A percentile compares a stretch with the other conserved stretches of the same genome.
Evolutionary conservation across 2,797 vertebrate genomes (phyloP).

Genomic region (Miichthys miiuy): DNA sequence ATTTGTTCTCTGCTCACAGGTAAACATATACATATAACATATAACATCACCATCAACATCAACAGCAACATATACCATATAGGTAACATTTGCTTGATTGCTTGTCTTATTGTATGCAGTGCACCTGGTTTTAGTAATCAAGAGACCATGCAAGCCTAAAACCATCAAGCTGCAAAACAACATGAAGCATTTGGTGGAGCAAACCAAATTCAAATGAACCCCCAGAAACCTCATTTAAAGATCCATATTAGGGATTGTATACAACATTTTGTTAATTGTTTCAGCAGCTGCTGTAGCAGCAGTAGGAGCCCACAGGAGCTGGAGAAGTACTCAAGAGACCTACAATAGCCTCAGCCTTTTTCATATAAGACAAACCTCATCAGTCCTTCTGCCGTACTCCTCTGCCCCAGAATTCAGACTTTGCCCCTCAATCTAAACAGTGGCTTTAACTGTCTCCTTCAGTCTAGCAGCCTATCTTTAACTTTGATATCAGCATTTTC

Average conservation of each 20-base stretch:
- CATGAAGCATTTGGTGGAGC: constrained; percentile 65
- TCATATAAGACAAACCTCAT: constrained; percentile 17
- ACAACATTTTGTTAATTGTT: constrained; percentile 76
- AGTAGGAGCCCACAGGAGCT: constrained; percentile 47
- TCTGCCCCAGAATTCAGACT: constrained; percentile 9
- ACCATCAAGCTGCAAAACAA: constrained; percentile 54
- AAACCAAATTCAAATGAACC: constrained; percentile 80
- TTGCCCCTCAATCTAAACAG: constrained; percentile 29
- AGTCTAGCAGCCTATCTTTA: constrained; percentile 17
- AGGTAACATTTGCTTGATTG: constrained; percentile 12
- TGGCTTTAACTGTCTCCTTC: constrained; percentile 17
- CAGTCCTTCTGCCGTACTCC: background rate
- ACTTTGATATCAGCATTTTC: constrained; percentile 21
- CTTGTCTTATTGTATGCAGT: constrained; percentile 26
- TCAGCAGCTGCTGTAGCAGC: constrained; percentile 54
- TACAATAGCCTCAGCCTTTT: constrained; percentile 4
- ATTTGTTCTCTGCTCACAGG: background rate
- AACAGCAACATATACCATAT: too few species aligned
- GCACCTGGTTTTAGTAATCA: constrained; percentile 20
- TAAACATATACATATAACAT: too few species aligned
- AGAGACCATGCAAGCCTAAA: constrained; percentile 30
- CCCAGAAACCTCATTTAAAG: constrained; percentile 72
- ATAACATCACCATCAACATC: background rate
- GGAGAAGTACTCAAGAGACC: constrained; percentile 20
- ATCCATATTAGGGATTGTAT: constrained; percentile 71